These are phyloP conservation scores for Sphyrna mokarran DNA, from an alignment of 2,113 vertebrate genomes.

Conservation along the genomic window DNA sequence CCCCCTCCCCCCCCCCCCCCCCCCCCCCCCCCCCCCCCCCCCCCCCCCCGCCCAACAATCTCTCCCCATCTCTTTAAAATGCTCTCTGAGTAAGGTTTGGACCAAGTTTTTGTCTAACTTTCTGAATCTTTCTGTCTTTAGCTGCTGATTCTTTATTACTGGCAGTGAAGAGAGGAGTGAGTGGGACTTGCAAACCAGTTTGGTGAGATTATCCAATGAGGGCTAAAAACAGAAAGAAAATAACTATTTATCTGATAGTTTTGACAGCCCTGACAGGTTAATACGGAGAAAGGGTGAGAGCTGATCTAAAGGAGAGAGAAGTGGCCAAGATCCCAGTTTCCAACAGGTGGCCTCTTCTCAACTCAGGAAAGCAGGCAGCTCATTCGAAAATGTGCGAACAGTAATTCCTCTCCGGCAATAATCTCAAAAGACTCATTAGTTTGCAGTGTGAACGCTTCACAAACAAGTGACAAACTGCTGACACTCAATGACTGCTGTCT, in stretches of 20 bases:
- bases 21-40: too few species aligned
- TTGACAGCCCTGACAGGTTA: neutral
- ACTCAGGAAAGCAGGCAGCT: neutral
- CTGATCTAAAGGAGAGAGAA: neutral
- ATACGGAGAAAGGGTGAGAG: neutral
- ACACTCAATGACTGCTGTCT: neutral
- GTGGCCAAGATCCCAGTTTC: neutral
- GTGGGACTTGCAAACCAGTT: neutral
- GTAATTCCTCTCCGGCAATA: neutral
- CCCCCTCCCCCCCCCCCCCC: too few species aligned
- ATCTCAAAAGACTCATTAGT: neutral
- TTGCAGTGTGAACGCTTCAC: neutral
- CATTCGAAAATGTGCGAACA: neutral
- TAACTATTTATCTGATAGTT: neutral
- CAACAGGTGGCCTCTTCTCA: neutral
- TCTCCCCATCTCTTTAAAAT: too few species aligned
- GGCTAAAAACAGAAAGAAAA: neutral
- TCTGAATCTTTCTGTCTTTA: neutral
- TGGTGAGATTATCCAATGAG: neutral
- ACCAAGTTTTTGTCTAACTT: neutral
- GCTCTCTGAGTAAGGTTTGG: too few species aligned
- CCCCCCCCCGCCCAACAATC: too few species aligned
- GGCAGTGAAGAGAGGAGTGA: neutral
- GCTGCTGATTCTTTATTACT: neutral
- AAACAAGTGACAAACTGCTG: neutral